These are phyloP conservation scores for Scotopteryx bipunctaria DNA, from an alignment of 2,888 invertebrate species.

Conservation along the genomic window DNA sequence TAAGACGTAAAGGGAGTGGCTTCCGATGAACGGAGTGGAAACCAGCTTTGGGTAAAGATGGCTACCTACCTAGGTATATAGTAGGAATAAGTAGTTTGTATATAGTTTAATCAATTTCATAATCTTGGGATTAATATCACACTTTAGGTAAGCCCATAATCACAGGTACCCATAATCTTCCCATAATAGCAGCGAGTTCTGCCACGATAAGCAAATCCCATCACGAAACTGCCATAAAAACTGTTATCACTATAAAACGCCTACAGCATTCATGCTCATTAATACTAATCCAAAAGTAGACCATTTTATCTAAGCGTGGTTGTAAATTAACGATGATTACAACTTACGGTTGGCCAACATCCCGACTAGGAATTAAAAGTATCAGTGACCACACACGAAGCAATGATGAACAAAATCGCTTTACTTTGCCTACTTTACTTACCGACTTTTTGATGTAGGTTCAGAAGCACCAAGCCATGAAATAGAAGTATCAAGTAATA, in stretches of 20 bases:
- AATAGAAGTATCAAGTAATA: no score
- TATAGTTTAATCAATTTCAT: conserved; percentile 9
- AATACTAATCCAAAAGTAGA: conserved; percentile 57
- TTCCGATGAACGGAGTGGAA: no score
- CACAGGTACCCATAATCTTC: conserved; percentile 11
- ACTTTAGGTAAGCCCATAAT: background rate
- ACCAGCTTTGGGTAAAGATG: no score
- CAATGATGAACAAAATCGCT: conserved; percentile 17
- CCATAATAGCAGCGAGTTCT: conserved; percentile 17
- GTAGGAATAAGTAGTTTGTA: no score
- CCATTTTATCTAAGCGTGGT: conserved; percentile 57
- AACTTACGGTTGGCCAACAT: conserved; percentile 59
- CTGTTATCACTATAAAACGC: conserved; percentile 46
- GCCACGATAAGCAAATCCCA: conserved; percentile 40
- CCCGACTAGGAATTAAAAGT: conserved; percentile 49
- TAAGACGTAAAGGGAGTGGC: no score
- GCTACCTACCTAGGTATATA: no score
- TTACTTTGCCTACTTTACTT: background rate
- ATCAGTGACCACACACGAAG: conserved; percentile 66
- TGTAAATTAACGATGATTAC: conserved; percentile 59
- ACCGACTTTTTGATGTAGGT: no score
- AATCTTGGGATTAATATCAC: conserved; percentile 9
- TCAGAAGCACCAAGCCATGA: no score
- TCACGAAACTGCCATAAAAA: conserved; percentile 43
- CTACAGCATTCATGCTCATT: conserved; percentile 50